Percentiles rank a stretch among this genome's conserved stretches.
phyloP scores from a whole-genome alignment of 2,113 vertebrate genomes.

The Pampusana beccarii region DNA sequence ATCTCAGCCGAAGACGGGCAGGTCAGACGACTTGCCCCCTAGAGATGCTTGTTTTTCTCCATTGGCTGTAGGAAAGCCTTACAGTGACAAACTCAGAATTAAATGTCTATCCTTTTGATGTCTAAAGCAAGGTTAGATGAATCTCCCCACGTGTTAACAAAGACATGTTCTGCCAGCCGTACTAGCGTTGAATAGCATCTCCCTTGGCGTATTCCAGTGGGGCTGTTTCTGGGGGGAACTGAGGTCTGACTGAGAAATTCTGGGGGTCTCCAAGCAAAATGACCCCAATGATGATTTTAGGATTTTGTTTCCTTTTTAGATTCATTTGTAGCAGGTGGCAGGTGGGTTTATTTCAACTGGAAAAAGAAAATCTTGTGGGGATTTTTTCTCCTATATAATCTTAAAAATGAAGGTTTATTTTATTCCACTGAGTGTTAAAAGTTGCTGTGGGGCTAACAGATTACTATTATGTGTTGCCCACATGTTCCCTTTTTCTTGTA shows the following conservation, averaged over 20 bases:
- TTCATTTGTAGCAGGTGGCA: not conserved
- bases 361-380: not conserved
- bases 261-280: fast-evolving
- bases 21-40: not conserved
- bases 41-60: not conserved
- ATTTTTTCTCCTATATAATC: not conserved
- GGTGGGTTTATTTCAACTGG: not conserved
- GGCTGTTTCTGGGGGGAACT: not conserved
- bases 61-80: not conserved
- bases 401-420: not conserved
- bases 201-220: not conserved
- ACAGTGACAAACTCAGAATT: slow-evolving; percentile 3
- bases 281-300: not conserved
- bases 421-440: not conserved
- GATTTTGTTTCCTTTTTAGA: not conserved
- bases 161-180: not conserved
- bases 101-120: not conserved
- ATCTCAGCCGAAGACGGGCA: slow-evolving; percentile 14
- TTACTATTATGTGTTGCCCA: not conserved
- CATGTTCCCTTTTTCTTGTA: not conserved
- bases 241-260: not conserved
- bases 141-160: not conserved
- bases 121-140: not conserved
- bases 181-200: not conserved
- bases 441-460: not conserved